Evolutionary conservation across 30 jellyfish, hydroid and myxozoan species (phyloP).

Genomic region (Aurelia sp.): DNA sequence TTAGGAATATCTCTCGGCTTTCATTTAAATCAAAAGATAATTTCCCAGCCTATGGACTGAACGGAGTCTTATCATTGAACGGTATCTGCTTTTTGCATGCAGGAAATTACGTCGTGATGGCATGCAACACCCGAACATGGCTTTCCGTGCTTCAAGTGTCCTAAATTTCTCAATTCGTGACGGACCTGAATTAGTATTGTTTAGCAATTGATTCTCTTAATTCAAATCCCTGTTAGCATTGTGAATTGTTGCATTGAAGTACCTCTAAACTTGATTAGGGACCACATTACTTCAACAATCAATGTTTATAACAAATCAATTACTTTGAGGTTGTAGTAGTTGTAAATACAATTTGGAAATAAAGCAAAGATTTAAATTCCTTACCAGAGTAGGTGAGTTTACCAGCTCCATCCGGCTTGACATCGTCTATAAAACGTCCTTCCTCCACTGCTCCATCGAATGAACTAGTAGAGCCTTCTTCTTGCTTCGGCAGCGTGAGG

Average conservation of each 20-base stretch:
- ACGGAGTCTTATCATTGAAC: too few species aligned
- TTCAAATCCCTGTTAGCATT: slow-evolving; percentile 48
- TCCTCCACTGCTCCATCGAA: slow-evolving; percentile 63
- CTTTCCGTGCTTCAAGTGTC: too few species aligned
- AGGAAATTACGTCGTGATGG: too few species aligned
- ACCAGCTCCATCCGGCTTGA: slow-evolving; percentile 51
- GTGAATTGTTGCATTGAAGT: slow-evolving; percentile 64
- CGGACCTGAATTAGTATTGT: too few species aligned
- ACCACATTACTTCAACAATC: slow-evolving; percentile 66
- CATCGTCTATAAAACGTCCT: slow-evolving; percentile 60
- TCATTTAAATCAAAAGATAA: too few species aligned
- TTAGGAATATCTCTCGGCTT: too few species aligned
- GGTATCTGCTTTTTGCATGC: too few species aligned
- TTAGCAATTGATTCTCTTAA: slow-evolving; percentile 2
- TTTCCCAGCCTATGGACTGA: too few species aligned
- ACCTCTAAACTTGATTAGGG: slow-evolving; percentile 65
- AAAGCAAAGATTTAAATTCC: slow-evolving; percentile 61
- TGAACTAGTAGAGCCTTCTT: slow-evolving; percentile 58
- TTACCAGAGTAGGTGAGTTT: slow-evolving; percentile 69
- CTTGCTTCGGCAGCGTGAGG: slow-evolving; percentile 71
- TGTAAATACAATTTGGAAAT: slow-evolving; percentile 76
- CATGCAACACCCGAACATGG: too few species aligned
- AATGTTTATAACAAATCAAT: slow-evolving; percentile 76
- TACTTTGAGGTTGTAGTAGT: slow-evolving; percentile 74
- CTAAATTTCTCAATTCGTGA: too few species aligned